These are phyloP conservation scores for Falco rusticolus DNA, from an alignment of 2,797 vertebrate species.

Conservation along the genomic window DNA sequence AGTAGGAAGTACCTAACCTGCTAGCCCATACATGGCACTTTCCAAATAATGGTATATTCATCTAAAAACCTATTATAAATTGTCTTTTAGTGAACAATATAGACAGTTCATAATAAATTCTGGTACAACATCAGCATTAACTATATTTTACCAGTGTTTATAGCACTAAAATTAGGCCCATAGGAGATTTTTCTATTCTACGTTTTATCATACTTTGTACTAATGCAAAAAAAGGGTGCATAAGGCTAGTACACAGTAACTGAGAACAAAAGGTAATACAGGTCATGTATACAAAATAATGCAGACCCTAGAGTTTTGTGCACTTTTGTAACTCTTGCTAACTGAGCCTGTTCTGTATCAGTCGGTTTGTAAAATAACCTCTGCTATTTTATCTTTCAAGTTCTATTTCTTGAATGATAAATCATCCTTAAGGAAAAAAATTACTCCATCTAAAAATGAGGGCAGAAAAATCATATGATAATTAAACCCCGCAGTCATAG, in stretches of 20 bases:
- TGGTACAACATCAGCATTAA: not conserved
- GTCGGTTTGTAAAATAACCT: not conserved
- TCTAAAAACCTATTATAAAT: not conserved
- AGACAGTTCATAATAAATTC: not conserved
- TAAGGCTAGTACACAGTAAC: not conserved
- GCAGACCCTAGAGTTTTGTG: not conserved
- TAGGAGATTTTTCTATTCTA: not conserved
- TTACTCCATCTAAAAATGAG: constrained; percentile 12
- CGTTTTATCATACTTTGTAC: not conserved
- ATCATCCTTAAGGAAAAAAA: not conserved
- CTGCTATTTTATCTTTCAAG: not conserved
- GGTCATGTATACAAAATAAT: not conserved
- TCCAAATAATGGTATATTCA: not conserved
- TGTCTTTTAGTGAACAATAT: not conserved
- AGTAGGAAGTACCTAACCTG: not conserved
- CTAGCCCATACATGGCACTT: not conserved
- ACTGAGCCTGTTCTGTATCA: not conserved
- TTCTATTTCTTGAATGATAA: constrained; percentile 31
- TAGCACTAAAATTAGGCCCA: not conserved
- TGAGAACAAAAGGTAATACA: constrained; percentile 13
- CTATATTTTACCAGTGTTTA: not conserved
- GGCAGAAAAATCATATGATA: constrained; percentile 25
- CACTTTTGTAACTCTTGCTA: not conserved
- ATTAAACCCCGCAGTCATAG: constrained; percentile 37
- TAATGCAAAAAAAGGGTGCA: not conserved